Base-by-base conservation (phyloP, 2,797 vertebrate species). In the Champsocephalus gunnari region DNA sequence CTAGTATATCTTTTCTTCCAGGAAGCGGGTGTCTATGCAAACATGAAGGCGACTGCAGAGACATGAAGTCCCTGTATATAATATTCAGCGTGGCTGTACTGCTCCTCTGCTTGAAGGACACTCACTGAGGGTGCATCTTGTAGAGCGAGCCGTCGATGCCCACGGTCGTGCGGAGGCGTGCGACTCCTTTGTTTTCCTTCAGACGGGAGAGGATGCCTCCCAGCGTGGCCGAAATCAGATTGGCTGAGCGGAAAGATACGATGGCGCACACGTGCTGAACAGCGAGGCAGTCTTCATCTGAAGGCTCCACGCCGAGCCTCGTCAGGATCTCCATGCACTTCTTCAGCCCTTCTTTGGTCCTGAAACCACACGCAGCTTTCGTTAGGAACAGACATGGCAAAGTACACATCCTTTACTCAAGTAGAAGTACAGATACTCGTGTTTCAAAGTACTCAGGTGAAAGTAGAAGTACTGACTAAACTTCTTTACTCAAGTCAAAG, bases 41-140 rank as follows among this genome's bases (percentile, higher is more conserved):
- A 60, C 54, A 53, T 38, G 19, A 21, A 57, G 43, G 4, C 19
- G 16, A 38, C 19, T 41, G 4, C 24, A 69, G 32, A 60, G n/a
- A 38, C 28, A 56, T 47, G 21, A 56, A 45, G 24, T 56, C 41
- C 9, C 45, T 12, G 3, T 24, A 38, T 19, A 58, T 45, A 50
- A 1, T 21, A 19, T 14, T 8, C n/a, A 34, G 4, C 24, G 34
- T 47, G 9, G 9, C 53, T 1, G 4, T 3, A 12, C 19, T n/a
- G 10, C 45, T 14, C 24, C 14, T 16, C 53, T 16, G 6, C 32
- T 56, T 3, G 1, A 55, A 28, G 49, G 8, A 12, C 43, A 95
- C 97, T 97, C 93, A 99, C 98, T 99, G 98, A 12, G 98, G 98
- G 67, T 99, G 98, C 94, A 96, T 99, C 94, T 99, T 99, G 96